Base-by-base conservation (phyloP, 2,113 vertebrate genomes). In the Sakesphorus luctuosus region DNA sequence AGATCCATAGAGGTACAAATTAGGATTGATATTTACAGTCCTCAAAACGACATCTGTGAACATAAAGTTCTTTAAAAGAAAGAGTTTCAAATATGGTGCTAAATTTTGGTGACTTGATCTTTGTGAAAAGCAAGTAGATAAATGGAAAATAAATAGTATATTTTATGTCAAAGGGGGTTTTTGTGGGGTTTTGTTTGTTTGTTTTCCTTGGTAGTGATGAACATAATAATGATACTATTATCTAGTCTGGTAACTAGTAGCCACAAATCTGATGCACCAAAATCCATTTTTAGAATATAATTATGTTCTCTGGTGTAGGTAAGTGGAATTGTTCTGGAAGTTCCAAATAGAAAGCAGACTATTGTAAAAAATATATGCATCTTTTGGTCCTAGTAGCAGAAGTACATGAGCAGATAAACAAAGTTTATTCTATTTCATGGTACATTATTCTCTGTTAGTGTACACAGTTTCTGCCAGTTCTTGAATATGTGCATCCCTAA, bases 401-500 rank as follows among this genome's bases (percentile, higher is more conserved):
- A 96, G 20, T 72, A 68, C 16, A 61, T 18, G 40, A 87, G 40
- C 25, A 83, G 74, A 84, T 72, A 96, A 89, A 89, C 53, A 78
- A 95, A 74, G 23, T 93, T 96, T 93, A 21, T 81, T 92, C 73
- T 84, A 40, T 84, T 95, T 58, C 69, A 24, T 69, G 31, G 35
- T 84, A 50, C 29, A 35, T 73, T 96, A 79, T 76, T 94, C 38
- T 66, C 58, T 79, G 40, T 31, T 91, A 55, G 81, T 68, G 87
- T 93, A 87, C 58, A 75, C 24, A 49, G 13, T 82, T 84, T 81
- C 74, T 95, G 77, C 33, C 87, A 73, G 62, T 90, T 87, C 66
- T 71, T 85, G 87, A 91, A 73, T 95, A 79, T 83, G 67, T 90
- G 31, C 68, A 71, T 93, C 86, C 67, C 55, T 73, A 87, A 95